Percentiles rank a stretch among this genome's conserved stretches.
These are phyloP conservation scores for Echinops telfairi DNA, from an alignment of 2,113 vertebrate genomes.

Conservation along the genomic window DNA sequence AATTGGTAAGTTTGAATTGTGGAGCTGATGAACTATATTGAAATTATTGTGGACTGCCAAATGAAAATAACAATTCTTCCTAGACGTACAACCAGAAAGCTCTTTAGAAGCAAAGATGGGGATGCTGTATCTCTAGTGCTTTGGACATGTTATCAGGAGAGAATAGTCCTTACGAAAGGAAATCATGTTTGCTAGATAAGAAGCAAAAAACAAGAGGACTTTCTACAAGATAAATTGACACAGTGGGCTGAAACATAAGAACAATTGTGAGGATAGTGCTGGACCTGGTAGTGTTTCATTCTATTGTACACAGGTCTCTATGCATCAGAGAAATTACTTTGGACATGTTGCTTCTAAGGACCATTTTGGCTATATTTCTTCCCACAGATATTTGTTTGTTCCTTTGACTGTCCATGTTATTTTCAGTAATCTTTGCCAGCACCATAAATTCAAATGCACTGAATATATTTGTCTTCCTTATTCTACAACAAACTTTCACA, in stretches of 20 bases:
- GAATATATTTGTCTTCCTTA: too few relatives aligned
- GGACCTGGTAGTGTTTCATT: not conserved
- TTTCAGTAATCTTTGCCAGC: too few relatives aligned
- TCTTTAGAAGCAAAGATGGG: not conserved
- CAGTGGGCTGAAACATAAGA: not conserved
- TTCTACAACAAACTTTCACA: too few relatives aligned
- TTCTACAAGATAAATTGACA: not conserved
- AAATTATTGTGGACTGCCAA: not conserved
- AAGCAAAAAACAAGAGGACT: not conserved
- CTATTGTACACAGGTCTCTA: not conserved
- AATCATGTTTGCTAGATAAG: not conserved
- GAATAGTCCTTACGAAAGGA: too few relatives aligned
- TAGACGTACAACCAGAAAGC: not conserved
- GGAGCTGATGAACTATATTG: not conserved
- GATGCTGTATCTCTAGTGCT: not conserved
- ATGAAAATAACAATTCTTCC: not conserved
- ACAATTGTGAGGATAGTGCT: not conserved
- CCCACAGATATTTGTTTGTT: too few relatives aligned
- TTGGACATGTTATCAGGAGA: not conserved
- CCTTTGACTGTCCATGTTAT: too few relatives aligned
- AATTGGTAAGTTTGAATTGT: not conserved
- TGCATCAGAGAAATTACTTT: too few relatives aligned
- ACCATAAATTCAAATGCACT: too few relatives aligned
- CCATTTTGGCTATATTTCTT: too few relatives aligned
- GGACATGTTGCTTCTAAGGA: too few relatives aligned